These are phyloP conservation scores for Syngnathus floridae DNA, from an alignment of 2,113 vertebrate species.

Conservation along the genomic window DNA sequence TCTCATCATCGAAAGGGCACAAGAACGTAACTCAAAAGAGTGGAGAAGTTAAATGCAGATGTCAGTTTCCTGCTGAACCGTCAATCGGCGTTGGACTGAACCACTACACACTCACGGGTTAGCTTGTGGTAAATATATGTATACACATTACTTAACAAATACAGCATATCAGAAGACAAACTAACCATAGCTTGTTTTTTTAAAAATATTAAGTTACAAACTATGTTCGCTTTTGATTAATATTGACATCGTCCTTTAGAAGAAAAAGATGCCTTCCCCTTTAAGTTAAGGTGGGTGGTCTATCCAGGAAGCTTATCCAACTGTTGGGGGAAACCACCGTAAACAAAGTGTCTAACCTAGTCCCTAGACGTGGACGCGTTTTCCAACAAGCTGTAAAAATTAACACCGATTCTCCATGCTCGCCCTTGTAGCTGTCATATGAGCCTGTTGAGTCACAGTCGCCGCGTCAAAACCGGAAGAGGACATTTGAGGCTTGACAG, in stretches of 20 bases:
- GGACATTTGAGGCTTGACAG: constrained; percentile 16
- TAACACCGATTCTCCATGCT: background rate
- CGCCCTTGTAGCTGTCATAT: background rate
- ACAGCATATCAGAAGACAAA: background rate
- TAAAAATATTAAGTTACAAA: background rate
- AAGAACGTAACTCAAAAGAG: background rate
- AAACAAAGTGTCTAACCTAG: background rate
- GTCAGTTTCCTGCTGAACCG: background rate
- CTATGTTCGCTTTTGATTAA: background rate
- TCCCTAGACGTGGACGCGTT: background rate
- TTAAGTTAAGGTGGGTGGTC: constrained; percentile 28
- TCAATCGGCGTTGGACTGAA: background rate
- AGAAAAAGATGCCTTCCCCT: background rate
- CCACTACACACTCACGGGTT: background rate
- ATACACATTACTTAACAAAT: background rate
- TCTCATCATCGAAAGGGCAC: background rate
- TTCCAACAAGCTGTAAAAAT: background rate
- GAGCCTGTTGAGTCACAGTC: background rate
- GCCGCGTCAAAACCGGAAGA: constrained; percentile 14
- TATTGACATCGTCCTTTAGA: background rate
- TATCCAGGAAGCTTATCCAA: constrained; percentile 64
- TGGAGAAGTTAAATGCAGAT: background rate
- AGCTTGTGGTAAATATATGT: background rate
- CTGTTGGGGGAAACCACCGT: constrained; percentile 62
- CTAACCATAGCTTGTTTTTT: background rate